phyloP scores from a whole-genome alignment of 2,888 invertebrate genomes.

The Nyleta sp. region DNA sequence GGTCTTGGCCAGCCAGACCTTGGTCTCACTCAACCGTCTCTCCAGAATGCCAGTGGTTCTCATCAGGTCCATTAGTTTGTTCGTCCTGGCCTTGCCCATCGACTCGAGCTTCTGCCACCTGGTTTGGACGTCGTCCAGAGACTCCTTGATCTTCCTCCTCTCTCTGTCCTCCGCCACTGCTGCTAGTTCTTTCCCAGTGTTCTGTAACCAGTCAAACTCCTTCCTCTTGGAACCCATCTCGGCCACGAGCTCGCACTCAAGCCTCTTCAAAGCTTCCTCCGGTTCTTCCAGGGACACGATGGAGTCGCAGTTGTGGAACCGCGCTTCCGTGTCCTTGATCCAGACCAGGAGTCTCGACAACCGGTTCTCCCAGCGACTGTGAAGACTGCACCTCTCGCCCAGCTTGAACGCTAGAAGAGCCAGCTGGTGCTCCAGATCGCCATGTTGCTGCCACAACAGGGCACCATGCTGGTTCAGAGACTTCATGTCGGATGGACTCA shows the following conservation, averaged over 20 bases:
- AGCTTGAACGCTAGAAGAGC: conserved; percentile 88
- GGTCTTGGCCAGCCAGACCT: conserved; percentile 88
- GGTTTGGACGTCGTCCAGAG: conserved; percentile 86
- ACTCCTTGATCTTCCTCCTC: conserved; percentile 84
- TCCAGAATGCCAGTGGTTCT: conserved; percentile 89
- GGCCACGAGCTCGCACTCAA: conserved; percentile 89
- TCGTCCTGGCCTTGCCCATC: conserved; percentile 86
- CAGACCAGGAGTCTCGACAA: conserved; percentile 87
- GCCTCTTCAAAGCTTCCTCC: conserved; percentile 87
- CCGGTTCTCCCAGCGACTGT: conserved; percentile 88
- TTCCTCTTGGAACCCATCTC: conserved; percentile 90
- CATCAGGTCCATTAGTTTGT: conserved; percentile 88
- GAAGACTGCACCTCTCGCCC: conserved; percentile 89
- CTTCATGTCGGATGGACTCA: conserved; percentile 93
- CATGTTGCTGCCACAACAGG: conserved; percentile 91
- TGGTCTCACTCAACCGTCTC: conserved; percentile 88
- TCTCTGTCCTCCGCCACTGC: conserved; percentile 86
- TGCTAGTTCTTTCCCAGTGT: conserved; percentile 87
- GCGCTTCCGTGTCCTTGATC: conserved; percentile 87
- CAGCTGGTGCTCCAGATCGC: conserved; percentile 91
- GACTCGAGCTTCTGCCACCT: conserved; percentile 88
- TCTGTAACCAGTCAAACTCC: conserved; percentile 90
- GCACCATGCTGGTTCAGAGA: conserved; percentile 90
- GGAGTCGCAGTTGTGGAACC: conserved; percentile 78
- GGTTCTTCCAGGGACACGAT: conserved; percentile 85